A percentile compares a stretch with the other conserved stretches of the same genome.
Conservation (phyloP, 1,140 invertebrate species). For the Agrilus planipennis region DNA sequence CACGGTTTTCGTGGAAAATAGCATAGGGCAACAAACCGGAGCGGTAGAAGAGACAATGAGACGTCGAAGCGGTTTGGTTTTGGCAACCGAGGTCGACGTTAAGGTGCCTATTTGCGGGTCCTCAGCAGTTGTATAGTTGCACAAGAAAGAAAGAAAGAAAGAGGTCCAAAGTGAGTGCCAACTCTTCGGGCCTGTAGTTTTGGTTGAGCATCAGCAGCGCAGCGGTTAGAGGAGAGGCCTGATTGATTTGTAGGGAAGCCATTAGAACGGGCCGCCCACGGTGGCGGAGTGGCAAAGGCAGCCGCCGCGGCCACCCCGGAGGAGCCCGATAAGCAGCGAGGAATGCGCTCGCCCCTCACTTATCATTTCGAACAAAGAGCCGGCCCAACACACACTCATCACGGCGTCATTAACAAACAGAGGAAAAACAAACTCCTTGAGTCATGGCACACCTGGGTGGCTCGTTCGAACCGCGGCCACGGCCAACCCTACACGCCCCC, state of each 20-base stretch:
- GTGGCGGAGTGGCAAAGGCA: conserved; percentile 18
- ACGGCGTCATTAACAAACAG: conserved; percentile 31
- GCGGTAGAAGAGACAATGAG: too few relatives aligned
- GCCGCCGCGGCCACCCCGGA: conserved; percentile 24
- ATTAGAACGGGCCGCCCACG: conserved; percentile 25
- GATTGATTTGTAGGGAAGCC: conserved; percentile 31
- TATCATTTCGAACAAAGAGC: conserved; percentile 29
- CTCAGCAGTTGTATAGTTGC: too few relatives aligned
- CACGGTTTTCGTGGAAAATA: too few relatives aligned
- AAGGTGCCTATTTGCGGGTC: too few relatives aligned
- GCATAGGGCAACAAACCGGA: too few relatives aligned
- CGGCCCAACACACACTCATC: conserved; percentile 26
- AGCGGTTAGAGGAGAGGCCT: too few relatives aligned
- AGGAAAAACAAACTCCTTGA: conserved; percentile 32
- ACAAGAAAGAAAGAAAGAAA: not conserved
- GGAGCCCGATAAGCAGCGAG: conserved; percentile 25
- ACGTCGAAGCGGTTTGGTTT: too few relatives aligned
- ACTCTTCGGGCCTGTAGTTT: conserved; percentile 5
- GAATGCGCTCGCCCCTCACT: conserved; percentile 22
- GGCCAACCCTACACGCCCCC: conserved; percentile 6
- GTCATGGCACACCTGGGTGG: conserved; percentile 33
- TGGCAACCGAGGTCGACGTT: too few relatives aligned
- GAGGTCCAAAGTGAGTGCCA: not conserved
- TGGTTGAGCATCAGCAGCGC: conserved; percentile 4
- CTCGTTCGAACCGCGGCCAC: too few relatives aligned